These are phyloP conservation scores for Platypus cylindrus DNA, from an alignment of 2,888 invertebrate genomes.

Conservation along the genomic window DNA sequence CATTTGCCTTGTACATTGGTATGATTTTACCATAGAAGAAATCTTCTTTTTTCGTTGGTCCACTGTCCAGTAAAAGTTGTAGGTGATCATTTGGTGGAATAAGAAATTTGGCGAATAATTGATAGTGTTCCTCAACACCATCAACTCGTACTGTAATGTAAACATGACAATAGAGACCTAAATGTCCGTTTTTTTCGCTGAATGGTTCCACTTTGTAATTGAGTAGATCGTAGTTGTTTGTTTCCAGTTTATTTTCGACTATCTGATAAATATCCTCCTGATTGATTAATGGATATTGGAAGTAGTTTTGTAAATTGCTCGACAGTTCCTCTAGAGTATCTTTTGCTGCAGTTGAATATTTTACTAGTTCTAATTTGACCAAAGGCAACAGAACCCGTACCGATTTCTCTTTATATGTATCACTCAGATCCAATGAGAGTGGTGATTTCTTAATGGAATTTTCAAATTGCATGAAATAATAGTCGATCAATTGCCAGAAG, in stretches of 20 bases:
- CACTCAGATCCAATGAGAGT: background rate
- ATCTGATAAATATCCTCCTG: constrained; percentile 20
- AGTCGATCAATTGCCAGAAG: constrained; percentile 8
- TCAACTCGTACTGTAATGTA: constrained; percentile 10
- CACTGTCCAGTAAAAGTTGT: constrained; percentile 1
- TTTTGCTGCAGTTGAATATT: background rate
- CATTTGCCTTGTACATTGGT: constrained; percentile 25
- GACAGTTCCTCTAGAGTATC: constrained; percentile 4
- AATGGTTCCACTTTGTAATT: constrained; percentile 13
- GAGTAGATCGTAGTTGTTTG: constrained; percentile 16
- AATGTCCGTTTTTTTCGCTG: constrained; percentile 20
- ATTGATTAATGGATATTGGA: constrained; percentile 5
- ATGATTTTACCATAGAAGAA: constrained; percentile 33
- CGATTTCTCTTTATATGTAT: background rate
- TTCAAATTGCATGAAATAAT: constrained; percentile 8
- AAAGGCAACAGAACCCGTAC: background rate
- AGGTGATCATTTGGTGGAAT: background rate
- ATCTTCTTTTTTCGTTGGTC: constrained; percentile 18
- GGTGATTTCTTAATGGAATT: too few species aligned
- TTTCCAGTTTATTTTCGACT: constrained; percentile 16
- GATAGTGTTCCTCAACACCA: background rate
- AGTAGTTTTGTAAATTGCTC: background rate
- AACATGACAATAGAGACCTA: constrained; percentile 23
- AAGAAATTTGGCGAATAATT: constrained; percentile 9
- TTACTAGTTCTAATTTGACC: background rate